phyloP scores from a whole-genome alignment of 1,140 invertebrate genomes.

The Melipona quadrifasciata region DNA sequence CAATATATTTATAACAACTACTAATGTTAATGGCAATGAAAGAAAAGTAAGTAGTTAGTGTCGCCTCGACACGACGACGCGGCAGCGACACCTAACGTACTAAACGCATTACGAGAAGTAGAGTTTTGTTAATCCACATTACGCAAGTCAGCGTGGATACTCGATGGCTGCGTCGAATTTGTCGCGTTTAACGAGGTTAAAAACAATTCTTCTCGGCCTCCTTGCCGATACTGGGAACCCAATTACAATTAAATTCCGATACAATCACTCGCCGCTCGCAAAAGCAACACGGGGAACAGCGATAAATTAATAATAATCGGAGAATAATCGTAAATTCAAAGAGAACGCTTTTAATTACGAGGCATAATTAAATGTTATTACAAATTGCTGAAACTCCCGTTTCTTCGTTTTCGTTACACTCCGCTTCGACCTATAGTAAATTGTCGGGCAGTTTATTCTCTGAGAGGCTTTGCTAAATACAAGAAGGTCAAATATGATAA shows the following conservation, averaged over 20 bases:
- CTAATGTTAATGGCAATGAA: too few species aligned
- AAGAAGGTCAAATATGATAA: too few species aligned
- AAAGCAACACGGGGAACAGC: too few species aligned
- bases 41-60: too few species aligned
- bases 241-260: background rate
- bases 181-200: background rate
- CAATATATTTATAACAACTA: too few species aligned
- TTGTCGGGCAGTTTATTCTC: background rate
- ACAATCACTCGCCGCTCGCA: background rate
- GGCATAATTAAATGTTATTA: background rate
- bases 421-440: background rate
- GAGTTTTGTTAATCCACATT: slow-evolving; percentile 9
- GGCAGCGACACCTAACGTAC: background rate
- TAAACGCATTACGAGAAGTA: slow-evolving; percentile 9
- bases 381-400: background rate
- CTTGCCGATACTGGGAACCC: background rate
- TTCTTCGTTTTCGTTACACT: background rate
- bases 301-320: background rate
- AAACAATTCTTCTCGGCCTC: background rate
- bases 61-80: too few species aligned
- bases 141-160: background rate
- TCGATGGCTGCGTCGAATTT: background rate
- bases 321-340: background rate
- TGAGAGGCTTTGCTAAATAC: too few species aligned
- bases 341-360: background rate